Conservation (phyloP, 1,140 invertebrate species). For the Microplitis mediator region DNA sequence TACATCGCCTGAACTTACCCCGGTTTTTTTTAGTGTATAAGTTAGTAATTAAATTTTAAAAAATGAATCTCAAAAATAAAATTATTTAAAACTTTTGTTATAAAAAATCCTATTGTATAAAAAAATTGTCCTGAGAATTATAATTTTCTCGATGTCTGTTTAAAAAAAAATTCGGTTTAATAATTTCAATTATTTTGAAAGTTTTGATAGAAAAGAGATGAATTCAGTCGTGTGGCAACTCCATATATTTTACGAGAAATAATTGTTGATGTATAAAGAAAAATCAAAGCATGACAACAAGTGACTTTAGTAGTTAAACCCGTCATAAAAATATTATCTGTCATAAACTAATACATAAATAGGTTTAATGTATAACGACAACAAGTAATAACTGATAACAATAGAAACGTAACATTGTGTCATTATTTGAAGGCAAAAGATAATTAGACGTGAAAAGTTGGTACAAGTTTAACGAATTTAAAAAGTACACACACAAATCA, state of each 20-base stretch:
- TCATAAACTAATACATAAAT: conserved; percentile 50
- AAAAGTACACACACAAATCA: background rate
- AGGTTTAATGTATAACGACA: conserved; percentile 50
- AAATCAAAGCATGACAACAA: background rate
- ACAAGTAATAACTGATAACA: conserved; percentile 54
- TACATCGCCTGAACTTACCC: no score
- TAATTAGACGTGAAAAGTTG: background rate
- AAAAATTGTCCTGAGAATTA: no score
- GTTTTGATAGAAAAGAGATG: no score
- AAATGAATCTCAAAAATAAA: no score
- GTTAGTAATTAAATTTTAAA: no score
- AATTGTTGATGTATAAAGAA: background rate
- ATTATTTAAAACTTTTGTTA: no score
- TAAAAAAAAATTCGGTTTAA: no score
- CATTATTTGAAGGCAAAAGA: background rate
- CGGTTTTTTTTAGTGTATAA: no score
- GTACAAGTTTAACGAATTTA: background rate
- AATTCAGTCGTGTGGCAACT: no score
- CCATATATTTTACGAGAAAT: background rate
- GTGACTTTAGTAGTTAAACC: background rate
- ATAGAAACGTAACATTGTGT: conserved; percentile 27
- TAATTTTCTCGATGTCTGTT: no score
- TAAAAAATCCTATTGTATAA: no score
- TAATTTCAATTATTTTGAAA: no score
- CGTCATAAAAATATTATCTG: conserved; percentile 1